Conservation (phyloP, 2,113 vertebrate genomes). For the Gymnobelideus leadbeateri region DNA sequence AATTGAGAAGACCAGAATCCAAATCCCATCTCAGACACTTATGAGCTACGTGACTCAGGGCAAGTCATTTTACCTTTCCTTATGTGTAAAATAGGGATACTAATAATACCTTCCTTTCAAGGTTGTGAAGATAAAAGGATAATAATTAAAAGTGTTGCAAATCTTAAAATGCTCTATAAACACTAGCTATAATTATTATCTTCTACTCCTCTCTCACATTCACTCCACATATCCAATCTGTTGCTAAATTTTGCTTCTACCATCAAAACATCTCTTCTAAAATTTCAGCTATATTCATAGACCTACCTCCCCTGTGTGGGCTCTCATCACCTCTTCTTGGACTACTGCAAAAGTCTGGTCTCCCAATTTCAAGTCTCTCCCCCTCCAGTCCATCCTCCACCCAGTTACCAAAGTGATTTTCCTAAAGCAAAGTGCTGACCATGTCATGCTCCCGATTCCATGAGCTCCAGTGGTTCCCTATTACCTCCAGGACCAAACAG, state of each 20-base stretch:
- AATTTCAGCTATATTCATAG: background rate
- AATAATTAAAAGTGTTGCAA: background rate
- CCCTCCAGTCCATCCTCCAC: background rate
- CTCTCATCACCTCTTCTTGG: background rate
- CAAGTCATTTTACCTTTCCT: no score
- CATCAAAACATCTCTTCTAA: background rate
- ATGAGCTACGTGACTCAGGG: background rate
- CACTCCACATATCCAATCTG: no score
- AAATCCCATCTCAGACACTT: background rate
- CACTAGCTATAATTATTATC: background rate
- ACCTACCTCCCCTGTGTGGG: background rate
- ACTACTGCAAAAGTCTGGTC: background rate
- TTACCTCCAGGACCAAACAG: background rate
- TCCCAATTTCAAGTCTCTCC: background rate
- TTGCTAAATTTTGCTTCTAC: background rate
- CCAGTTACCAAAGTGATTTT: background rate
- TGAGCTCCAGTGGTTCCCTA: background rate
- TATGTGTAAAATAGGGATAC: no score
- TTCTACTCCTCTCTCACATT: background rate
- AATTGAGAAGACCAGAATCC: background rate
- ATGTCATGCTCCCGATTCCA: background rate
- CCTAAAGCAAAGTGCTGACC: background rate
- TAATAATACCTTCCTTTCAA: background rate
- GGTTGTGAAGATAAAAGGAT: background rate
- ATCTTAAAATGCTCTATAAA: background rate